phyloP scores from a whole-genome alignment of 2,888 invertebrate genomes.

The Griposia aprilina region DNA sequence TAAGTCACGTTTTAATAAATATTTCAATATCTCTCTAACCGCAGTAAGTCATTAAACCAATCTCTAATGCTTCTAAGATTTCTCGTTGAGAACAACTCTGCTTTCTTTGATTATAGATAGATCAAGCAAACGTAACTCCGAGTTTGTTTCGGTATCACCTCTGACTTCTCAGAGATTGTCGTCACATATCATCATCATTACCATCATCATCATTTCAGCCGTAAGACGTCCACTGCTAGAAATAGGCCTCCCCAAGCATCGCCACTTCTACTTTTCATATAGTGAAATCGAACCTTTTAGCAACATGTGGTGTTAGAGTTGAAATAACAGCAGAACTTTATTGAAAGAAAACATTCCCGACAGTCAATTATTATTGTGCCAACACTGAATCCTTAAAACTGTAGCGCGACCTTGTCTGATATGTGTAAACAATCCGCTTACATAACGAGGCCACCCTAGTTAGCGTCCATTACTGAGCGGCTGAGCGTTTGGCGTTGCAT shows the following conservation, averaged over 20 bases:
- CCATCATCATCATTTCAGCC: too few species aligned
- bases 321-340: background rate
- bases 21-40: slow-evolving; percentile 56
- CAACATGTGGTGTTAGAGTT: background rate
- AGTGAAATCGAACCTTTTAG: background rate
- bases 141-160: slow-evolving; percentile 5
- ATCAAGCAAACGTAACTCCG: slow-evolving; percentile 23
- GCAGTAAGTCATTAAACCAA: slow-evolving; percentile 50
- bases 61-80: slow-evolving; percentile 47
- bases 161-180: background rate
- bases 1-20: slow-evolving; percentile 46
- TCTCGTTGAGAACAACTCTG: slow-evolving; percentile 36
- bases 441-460: slow-evolving; percentile 81
- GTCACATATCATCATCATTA: background rate
- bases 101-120: slow-evolving; percentile 54
- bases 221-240: too few species aligned
- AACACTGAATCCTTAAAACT: slow-evolving; percentile 64
- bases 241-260: too few species aligned
- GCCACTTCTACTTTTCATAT: background rate
- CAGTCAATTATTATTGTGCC: slow-evolving; percentile 36
- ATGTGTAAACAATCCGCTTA: slow-evolving; percentile 81
- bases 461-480: slow-evolving; percentile 72
- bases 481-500: slow-evolving; percentile 72
- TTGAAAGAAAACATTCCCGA: slow-evolving; percentile 35
- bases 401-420: slow-evolving; percentile 77